Conservation (phyloP, 2,797 vertebrate species). For the Alosa sapidissima region DNA sequence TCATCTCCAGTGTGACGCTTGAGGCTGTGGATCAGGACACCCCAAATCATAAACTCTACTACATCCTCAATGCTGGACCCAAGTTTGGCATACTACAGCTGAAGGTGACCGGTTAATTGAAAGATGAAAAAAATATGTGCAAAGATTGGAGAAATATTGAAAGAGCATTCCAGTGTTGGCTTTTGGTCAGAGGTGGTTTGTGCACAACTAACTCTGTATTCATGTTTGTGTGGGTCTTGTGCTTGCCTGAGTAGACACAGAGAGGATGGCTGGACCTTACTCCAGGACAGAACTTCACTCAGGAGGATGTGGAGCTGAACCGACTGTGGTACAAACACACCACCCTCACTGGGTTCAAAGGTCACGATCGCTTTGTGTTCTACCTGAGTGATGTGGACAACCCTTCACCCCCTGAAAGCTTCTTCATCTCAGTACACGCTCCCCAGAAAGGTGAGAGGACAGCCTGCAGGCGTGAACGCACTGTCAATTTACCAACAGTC, state of each 20-base stretch:
- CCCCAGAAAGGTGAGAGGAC: constrained; percentile 66
- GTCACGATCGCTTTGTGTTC: constrained; percentile 73
- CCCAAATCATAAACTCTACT: constrained; percentile 53
- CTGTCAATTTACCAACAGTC: neutral
- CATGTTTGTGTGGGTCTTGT: neutral
- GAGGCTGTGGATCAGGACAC: constrained; percentile 70
- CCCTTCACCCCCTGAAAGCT: constrained; percentile 56
- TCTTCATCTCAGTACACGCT: constrained; percentile 66
- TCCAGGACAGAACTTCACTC: constrained; percentile 71
- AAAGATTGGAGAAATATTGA: neutral
- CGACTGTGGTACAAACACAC: constrained; percentile 69
- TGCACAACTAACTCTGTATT: neutral
- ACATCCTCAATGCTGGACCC: constrained; percentile 58
- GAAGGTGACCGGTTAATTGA: constrained; percentile 54
- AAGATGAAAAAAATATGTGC: too few relatives aligned
- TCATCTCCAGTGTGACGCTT: constrained; percentile 71
- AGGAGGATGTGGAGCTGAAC: constrained; percentile 73
- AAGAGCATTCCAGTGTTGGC: neutral
- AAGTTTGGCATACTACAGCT: constrained; percentile 68
- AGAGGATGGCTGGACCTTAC: constrained; percentile 63
- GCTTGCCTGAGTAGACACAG: constrained; percentile 51
- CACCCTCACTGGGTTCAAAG: constrained; percentile 55
- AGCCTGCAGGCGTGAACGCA: neutral
- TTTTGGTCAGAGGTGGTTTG: neutral
- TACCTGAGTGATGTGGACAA: constrained; percentile 69